Evolutionary conservation across 2,113 vertebrate species (phyloP), one percentile per base, ranked within the genome.

Genomic region (Loxodonta africana): DNA sequence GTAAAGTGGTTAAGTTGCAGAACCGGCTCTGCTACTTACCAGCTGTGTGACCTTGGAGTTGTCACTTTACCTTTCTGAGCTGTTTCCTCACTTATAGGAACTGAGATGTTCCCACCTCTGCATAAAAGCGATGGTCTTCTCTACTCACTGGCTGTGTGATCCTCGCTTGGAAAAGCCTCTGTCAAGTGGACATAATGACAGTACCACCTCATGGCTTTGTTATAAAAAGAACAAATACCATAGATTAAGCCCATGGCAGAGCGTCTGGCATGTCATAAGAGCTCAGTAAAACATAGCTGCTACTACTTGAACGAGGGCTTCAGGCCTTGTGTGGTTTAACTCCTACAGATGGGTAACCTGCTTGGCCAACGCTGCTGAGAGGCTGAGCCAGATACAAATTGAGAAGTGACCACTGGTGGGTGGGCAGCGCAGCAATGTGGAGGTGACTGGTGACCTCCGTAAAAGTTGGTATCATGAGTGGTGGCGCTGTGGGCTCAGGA

Each of bases 331-430:
- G 48, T 5, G 67, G 23, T 57, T 57, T 15, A 37, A 25, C 33
- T 18, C 12, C 1, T 7, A 57, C 37, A 62, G 53, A 33, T 9
- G 37, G 67, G 26, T 67, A 28, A 28, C 63, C 63, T 11, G 4
- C 63, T 11, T 2, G 63, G 63, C 7, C 12, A 28, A 3, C 3
- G 26, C 26, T 37, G 85, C 69, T 11, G 67, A 30, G 3, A 10
- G 26, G 73, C 2, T 1, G 17, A 33, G 77, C 2, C 33, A 25
- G 33, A 25, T 0, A 8, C 2, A 20, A 18, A 69, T 2, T 10
- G 57, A 57, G 84, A 41, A 4, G 18, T 1, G 11, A 12, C 25
- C 8, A 20, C 0, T 20, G 76, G 21, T 37, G 37, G 37, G 37
- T 37, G 37, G 37, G 37, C 37, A 37, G 37, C 37, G 37, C 37